These are phyloP conservation scores for Eulemur macaco DNA, from an alignment of 2,113 vertebrate species.

Conservation along the genomic window DNA sequence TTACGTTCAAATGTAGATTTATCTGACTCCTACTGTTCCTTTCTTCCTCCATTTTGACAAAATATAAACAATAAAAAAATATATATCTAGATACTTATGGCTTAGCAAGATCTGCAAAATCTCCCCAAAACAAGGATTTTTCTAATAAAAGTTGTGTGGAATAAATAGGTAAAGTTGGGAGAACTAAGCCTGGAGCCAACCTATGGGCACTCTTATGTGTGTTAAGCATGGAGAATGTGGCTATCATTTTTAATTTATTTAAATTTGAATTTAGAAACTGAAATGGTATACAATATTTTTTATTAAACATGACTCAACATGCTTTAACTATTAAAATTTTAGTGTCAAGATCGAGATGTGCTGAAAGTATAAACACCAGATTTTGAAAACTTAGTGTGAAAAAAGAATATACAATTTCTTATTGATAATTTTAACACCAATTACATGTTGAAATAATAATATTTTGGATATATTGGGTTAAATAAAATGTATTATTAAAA, in stretches of 20 bases:
- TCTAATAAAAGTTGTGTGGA: neutral
- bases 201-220: accelerated
- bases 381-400: neutral
- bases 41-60: neutral
- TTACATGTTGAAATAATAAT: neutral
- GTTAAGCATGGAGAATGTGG: neutral
- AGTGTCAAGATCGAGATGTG: neutral
- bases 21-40: neutral
- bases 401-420: neutral
- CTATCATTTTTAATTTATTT: neutral
- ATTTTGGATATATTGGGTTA: neutral
- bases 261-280: neutral
- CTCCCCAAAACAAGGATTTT: neutral
- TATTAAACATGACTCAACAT: neutral
- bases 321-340: neutral
- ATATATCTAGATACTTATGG: neutral
- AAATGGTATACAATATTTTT: neutral
- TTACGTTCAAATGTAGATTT: neutral
- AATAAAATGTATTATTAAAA: neutral
- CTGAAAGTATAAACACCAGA: neutral
- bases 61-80: neutral
- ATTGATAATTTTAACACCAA: neutral
- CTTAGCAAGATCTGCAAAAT: neutral
- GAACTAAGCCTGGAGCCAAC: neutral
- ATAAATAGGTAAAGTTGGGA: neutral